Percentiles rank a stretch among this genome's conserved stretches.
Evolutionary conservation across 92 coral and sea anemone species (phyloP).

Genomic region (Blastomussa wellsi): DNA sequence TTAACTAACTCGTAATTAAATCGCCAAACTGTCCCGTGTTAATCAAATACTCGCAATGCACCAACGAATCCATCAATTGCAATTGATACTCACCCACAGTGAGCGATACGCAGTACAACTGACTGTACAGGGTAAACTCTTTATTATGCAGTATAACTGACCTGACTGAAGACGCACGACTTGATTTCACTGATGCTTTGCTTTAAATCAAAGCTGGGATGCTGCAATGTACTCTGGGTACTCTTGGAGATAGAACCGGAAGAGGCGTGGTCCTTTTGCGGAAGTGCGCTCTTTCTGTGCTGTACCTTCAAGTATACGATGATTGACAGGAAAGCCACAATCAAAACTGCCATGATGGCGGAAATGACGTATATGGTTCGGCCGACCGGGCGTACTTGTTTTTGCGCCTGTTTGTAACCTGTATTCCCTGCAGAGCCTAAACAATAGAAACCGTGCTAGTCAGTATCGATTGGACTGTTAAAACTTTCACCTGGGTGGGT

Average conservation of each 20-base stretch:
- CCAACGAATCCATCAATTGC: too few species aligned
- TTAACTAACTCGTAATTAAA: too few species aligned
- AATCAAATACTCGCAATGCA: too few species aligned
- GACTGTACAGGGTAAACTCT: too few species aligned
- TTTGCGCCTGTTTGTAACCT: neutral
- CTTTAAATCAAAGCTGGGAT: conserved; percentile 78
- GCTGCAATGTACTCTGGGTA: conserved; percentile 90
- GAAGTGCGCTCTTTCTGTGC: conserved; percentile 75
- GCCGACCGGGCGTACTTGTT: neutral
- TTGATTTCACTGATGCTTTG: conserved; percentile 87
- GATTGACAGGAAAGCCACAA: conserved; percentile 87
- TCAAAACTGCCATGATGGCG: conserved; percentile 89
- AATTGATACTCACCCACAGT: too few species aligned
- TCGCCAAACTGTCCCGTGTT: too few species aligned
- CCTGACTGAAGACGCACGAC: conserved; percentile 91
- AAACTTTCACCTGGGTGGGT: neutral
- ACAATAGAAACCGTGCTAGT: neutral
- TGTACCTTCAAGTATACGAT: conserved; percentile 96
- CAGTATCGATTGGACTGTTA: neutral
- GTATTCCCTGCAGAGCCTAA: conserved; percentile 1
- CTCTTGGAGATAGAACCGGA: conserved; percentile 94
- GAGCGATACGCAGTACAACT: neutral
- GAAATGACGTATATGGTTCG: conserved; percentile 93
- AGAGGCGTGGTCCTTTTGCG: conserved; percentile 71
- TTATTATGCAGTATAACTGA: conserved; percentile 33